These are phyloP conservation scores for Diabrotica virgifera DNA, from an alignment of 1,140 invertebrate species.

Conservation along the genomic window DNA sequence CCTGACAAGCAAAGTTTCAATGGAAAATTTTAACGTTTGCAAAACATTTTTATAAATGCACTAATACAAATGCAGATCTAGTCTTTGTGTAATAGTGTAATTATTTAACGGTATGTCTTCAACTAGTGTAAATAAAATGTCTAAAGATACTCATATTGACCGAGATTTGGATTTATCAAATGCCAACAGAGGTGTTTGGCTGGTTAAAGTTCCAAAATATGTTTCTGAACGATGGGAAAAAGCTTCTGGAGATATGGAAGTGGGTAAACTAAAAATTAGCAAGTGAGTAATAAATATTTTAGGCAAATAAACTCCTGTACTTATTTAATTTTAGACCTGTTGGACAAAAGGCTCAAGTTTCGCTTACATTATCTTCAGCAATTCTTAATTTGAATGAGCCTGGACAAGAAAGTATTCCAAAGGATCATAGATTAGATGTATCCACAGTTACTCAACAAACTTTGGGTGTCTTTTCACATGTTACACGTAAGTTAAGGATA, in stretches of 20 bases:
- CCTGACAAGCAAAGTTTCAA: too few relatives aligned
- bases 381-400: constrained; percentile 68
- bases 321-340: constrained; percentile 47
- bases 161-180: constrained; percentile 84
- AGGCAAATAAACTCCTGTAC: neutral
- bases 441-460: constrained; percentile 85
- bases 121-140: constrained; percentile 34
- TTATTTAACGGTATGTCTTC: neutral
- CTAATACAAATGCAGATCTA: neutral
- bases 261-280: constrained; percentile 74
- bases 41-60: neutral
- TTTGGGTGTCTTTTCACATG: constrained; percentile 84
- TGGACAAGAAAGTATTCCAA: constrained; percentile 73
- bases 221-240: constrained; percentile 89
- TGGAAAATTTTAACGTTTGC: neutral
- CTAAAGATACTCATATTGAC: constrained; percentile 56
- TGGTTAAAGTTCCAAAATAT: constrained; percentile 97
- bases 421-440: constrained; percentile 86
- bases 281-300: constrained; percentile 54
- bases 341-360: constrained; percentile 70
- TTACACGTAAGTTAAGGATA: constrained; percentile 58
- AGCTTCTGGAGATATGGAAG: constrained; percentile 70
- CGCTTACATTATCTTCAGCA: constrained; percentile 65
- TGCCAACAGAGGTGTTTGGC: constrained; percentile 85
- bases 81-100: neutral